Percentiles rank a stretch among this genome's conserved stretches.
These are phyloP conservation scores for Plebejus anna DNA, from an alignment of 2,888 invertebrate genomes.

Conservation along the genomic window DNA sequence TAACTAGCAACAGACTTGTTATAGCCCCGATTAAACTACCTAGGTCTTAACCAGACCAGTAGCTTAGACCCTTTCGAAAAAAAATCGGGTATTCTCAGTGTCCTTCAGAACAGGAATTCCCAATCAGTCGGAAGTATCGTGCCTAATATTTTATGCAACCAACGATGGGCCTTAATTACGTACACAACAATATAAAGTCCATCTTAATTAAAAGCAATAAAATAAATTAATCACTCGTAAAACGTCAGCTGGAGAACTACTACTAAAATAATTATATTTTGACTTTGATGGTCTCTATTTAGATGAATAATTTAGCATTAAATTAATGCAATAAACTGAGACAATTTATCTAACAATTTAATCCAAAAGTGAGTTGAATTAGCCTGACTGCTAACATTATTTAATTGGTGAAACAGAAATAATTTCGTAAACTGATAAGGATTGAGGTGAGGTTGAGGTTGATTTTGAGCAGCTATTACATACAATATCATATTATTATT, in stretches of 20 bases:
- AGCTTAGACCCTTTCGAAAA: too few species aligned
- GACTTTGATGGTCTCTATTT: not conserved
- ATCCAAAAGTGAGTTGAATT: not conserved
- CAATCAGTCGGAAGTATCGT: not conserved
- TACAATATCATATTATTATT: too few species aligned
- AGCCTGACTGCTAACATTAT: not conserved
- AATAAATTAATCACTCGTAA: slow-evolving; percentile 16
- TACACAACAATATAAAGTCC: not conserved
- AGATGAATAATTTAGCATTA: not conserved
- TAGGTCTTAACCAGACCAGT: too few species aligned
- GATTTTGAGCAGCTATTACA: too few species aligned
- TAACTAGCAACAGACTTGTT: too few species aligned
- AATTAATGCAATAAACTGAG: not conserved
- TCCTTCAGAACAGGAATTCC: not conserved
- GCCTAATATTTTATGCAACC: not conserved
- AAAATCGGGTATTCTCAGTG: not conserved
- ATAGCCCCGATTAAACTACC: too few species aligned
- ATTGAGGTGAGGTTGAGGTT: too few species aligned
- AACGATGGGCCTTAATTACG: not conserved
- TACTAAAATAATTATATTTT: not conserved
- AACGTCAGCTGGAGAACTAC: not conserved
- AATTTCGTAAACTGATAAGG: not conserved
- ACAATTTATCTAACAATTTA: not conserved
- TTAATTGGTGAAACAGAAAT: not conserved
- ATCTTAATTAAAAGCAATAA: not conserved